Evolutionary conservation across 1,140 invertebrate species (phyloP).

Genomic region (Caenorhabditis inopinata): DNA sequence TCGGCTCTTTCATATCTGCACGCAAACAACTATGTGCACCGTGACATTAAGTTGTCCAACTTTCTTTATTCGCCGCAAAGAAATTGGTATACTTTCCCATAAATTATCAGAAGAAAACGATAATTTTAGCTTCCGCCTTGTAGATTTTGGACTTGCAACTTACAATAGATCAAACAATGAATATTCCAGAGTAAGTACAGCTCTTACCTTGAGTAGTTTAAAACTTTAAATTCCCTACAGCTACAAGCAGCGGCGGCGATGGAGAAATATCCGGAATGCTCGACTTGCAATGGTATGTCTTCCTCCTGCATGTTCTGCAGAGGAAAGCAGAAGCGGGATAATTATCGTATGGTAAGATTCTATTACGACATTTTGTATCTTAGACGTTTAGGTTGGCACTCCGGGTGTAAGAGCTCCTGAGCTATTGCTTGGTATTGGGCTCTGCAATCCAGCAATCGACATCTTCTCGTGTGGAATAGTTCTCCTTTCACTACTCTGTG

Average conservation of each 20-base stretch:
- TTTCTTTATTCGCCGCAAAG: not conserved
- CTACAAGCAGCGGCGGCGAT: not conserved
- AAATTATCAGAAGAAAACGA: not conserved
- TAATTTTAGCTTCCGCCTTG: not conserved
- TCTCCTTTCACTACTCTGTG: not conserved
- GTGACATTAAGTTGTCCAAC: not conserved
- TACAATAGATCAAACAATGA: not conserved
- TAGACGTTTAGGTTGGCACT: not conserved
- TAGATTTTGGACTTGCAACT: slow-evolving; percentile 5
- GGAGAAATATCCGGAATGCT: not conserved
- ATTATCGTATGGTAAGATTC: not conserved
- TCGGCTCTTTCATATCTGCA: not conserved
- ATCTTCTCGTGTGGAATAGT: slow-evolving; percentile 5
- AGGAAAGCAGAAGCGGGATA: not conserved
- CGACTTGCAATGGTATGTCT: not conserved
- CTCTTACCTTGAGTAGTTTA: not conserved
- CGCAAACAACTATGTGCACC: not conserved
- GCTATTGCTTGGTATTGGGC: not conserved
- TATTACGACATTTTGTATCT: not conserved
- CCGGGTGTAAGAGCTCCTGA: slow-evolving; percentile 2
- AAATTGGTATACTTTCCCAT: not conserved
- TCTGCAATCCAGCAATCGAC: not conserved
- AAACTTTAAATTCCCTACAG: not conserved
- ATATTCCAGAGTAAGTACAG: not conserved
- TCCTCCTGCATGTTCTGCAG: not conserved